These are phyloP conservation scores for Trichechus manatus DNA, from an alignment of 2,113 vertebrate genomes.

Conservation along the genomic window DNA sequence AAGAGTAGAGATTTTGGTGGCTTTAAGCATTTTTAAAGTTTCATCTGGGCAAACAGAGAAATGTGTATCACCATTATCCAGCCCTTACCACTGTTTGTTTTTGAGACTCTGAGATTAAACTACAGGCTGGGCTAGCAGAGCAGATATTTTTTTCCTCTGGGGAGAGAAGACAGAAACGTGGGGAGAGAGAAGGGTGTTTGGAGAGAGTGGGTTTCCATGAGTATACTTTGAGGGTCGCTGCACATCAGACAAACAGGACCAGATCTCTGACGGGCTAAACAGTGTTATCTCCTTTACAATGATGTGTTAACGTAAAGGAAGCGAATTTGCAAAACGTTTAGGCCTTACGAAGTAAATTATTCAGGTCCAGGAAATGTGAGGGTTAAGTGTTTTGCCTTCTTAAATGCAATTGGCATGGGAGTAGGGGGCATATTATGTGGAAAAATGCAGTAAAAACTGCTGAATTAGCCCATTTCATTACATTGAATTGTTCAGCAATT, in stretches of 20 bases:
- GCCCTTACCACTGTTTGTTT: conserved; percentile 76
- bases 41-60: conserved; percentile 69
- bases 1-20: conserved; percentile 64
- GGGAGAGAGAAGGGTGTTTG: conserved; percentile 27
- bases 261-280: conserved; percentile 51
- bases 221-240: neutral
- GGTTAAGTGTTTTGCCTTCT: conserved; percentile 86
- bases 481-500: conserved; percentile 84
- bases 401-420: conserved; percentile 78
- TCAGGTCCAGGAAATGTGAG: conserved; percentile 83
- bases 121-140: conserved; percentile 60
- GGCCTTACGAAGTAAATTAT: conserved; percentile 85
- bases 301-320: conserved; percentile 77
- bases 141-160: conserved; percentile 66
- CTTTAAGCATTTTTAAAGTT: conserved; percentile 82
- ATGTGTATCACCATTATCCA: neutral
- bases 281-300: conserved; percentile 73
- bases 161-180: conserved; percentile 57
- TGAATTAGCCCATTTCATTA: conserved; percentile 85
- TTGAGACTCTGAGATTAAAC: conserved; percentile 72
- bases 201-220: conserved; percentile 51
- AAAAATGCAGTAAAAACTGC: conserved; percentile 83
- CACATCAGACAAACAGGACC: conserved; percentile 53
- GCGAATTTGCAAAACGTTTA: conserved; percentile 79
- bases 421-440: conserved; percentile 80